A percentile compares a stretch with the other conserved stretches of the same genome.
Conservation (phyloP, 2,888 invertebrate genomes). For the Folsomia manolachei region DNA sequence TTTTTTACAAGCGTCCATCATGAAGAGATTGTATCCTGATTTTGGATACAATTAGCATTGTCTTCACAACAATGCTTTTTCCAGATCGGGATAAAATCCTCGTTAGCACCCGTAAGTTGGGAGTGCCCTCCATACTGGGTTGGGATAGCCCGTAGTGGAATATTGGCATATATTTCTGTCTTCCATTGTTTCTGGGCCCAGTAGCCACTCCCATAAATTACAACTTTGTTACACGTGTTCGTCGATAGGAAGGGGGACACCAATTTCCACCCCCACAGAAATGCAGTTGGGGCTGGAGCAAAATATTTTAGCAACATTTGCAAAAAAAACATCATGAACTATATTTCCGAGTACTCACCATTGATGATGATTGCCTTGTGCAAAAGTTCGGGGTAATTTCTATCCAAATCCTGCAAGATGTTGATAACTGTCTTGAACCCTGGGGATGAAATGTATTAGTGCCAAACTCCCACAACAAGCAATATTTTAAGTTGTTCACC, state of each 20-base stretch:
- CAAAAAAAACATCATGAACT: too few relatives aligned
- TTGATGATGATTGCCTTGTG: constrained; percentile 12
- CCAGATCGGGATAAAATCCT: not conserved
- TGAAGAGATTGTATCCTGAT: too few relatives aligned
- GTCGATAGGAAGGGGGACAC: not conserved
- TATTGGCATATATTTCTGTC: not conserved
- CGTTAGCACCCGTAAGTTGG: not conserved
- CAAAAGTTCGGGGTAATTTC: constrained; percentile 6
- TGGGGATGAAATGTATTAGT: too few relatives aligned
- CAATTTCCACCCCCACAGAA: constrained; percentile 13
- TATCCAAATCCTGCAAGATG: not conserved
- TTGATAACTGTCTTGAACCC: not conserved
- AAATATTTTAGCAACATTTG: not conserved
- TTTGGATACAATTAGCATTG: too few relatives aligned
- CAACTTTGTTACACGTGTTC: constrained; percentile 4
- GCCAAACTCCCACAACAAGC: too few relatives aligned
- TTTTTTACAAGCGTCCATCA: too few relatives aligned
- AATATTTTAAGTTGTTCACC: too few relatives aligned
- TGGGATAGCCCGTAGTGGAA: constrained; percentile 3
- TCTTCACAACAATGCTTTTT: not conserved
- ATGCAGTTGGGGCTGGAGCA: constrained; percentile 1
- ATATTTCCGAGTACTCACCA: constrained; percentile 7
- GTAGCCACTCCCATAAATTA: not conserved
- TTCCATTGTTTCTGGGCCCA: not conserved
- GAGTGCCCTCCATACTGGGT: not conserved